Conservation (phyloP, 2,797 vertebrate species). For the Gymnoscopelus microlampas region DNA sequence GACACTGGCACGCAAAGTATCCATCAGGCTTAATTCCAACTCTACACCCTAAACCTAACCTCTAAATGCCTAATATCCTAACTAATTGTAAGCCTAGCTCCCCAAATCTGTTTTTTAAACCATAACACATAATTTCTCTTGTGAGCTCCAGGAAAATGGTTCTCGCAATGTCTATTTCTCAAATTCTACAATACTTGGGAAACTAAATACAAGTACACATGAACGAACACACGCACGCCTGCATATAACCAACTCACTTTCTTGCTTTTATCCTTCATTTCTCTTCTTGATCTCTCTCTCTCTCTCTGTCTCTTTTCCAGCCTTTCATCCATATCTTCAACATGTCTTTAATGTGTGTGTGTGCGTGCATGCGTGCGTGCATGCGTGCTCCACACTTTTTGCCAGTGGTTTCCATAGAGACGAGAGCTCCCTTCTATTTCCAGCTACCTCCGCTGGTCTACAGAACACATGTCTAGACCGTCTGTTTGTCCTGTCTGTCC, state of each 20-base stretch:
- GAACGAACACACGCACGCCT: constrained; percentile 3
- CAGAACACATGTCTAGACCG: constrained; percentile 66
- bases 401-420: constrained; percentile 78
- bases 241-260: neutral
- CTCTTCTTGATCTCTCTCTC: constrained; percentile 24
- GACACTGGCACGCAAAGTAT: too few species aligned
- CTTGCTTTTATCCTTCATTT: constrained; percentile 10
- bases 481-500: neutral
- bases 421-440: constrained; percentile 77
- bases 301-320: constrained; percentile 22
- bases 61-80: too few species aligned
- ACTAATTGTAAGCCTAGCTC: too few species aligned
- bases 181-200: too few species aligned
- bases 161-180: too few species aligned
- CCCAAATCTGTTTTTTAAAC: too few species aligned
- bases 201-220: neutral
- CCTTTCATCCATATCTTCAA: constrained; percentile 73
- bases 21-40: too few species aligned
- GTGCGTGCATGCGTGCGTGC: neutral
- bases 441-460: constrained; percentile 69
- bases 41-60: too few species aligned
- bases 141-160: too few species aligned
- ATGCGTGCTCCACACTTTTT: constrained; percentile 59
- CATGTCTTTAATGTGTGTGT: constrained; percentile 71
- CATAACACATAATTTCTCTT: too few species aligned